Evolutionary conservation across 2,888 invertebrate species (phyloP).

Genomic region (Machimus atricapillus): DNA sequence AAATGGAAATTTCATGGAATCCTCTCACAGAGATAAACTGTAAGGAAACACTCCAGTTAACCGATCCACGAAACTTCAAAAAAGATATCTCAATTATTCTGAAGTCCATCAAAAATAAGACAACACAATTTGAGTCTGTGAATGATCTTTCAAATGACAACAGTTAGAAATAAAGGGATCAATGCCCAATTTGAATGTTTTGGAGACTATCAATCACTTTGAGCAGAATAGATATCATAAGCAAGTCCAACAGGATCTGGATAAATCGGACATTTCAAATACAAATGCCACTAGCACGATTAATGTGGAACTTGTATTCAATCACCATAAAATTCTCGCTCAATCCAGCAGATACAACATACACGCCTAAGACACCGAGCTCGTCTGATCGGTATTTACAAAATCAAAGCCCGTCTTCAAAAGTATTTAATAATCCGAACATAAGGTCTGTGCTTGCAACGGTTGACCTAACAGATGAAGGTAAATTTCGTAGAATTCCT

Average conservation of each 20-base stretch:
- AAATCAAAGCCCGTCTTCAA: not conserved
- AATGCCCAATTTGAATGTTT: conserved; percentile 61
- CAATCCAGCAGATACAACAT: conserved; percentile 62
- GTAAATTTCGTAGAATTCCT: not conserved
- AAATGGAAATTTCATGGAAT: conserved; percentile 70
- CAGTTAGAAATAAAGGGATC: conserved; percentile 58
- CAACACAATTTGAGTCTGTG: conserved; percentile 58
- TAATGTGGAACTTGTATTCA: conserved; percentile 56
- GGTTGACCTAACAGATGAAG: not conserved
- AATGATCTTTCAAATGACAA: conserved; percentile 54
- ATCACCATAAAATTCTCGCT: conserved; percentile 61
- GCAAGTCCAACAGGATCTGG: conserved; percentile 38
- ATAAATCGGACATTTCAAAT: conserved; percentile 51
- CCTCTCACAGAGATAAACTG: conserved; percentile 68
- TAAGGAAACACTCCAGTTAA: conserved; percentile 70
- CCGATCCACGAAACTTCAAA: conserved; percentile 70
- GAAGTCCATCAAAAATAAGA: conserved; percentile 63
- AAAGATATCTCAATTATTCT: conserved; percentile 72
- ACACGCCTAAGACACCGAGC: conserved; percentile 46
- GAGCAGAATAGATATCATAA: conserved; percentile 61
- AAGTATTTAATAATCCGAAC: not conserved
- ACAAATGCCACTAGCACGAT: conserved; percentile 51
- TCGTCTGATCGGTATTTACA: not conserved
- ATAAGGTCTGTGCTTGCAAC: not conserved
- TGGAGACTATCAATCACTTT: conserved; percentile 58